Evolutionary conservation across 2,113 vertebrate species (phyloP), one percentile per base, ranked within the genome.

Genomic region (Manacus vitellinus): DNA sequence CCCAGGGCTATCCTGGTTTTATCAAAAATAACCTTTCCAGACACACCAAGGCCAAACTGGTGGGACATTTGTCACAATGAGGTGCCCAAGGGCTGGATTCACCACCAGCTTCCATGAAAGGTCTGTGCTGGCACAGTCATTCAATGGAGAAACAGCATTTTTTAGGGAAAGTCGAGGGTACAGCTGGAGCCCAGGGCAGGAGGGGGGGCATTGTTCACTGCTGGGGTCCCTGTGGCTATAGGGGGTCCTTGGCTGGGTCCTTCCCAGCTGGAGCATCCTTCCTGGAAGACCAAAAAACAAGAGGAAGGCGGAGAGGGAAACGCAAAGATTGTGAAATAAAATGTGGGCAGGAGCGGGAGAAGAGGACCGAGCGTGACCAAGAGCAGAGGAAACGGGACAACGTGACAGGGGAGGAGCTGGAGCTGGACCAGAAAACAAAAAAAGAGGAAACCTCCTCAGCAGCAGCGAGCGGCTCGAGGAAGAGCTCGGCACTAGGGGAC

Each of bases 401-500:
- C 0, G 4, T 8, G 16, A 37, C 25, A 5, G 23, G 72, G 2
- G 33, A 28, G 82, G 56, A 63, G 22, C 49, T 14, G 51, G 8
- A 28, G 6, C n/a, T 25, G 49, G 27, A 2, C 12, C 4, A 3
- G 0, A 2, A 9, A 6, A 8, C 39, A 12, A 18, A 28, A 4
- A 4, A 25, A 14, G 27, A 14, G 41, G 52, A 63, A 56, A 10
- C 20, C 14, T 31, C 41, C 2, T 20, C 3, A 46, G 51, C 23
- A 11, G 0, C 30, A 21, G 41, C 52, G n/a, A 5, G 24, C 2
- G 2, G n/a, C 56, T 49, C 28, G 19, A 9, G 70, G 59, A 46
- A 4, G 2, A 30, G 23, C 59, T 44, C 31, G 25, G 92, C 96
- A 33, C 94, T 89, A 96, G 96, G 78, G 82, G 96, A 85, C 96